phyloP scores from a whole-genome alignment of 2,113 vertebrate genomes.

The Xenopus borealis region DNA sequence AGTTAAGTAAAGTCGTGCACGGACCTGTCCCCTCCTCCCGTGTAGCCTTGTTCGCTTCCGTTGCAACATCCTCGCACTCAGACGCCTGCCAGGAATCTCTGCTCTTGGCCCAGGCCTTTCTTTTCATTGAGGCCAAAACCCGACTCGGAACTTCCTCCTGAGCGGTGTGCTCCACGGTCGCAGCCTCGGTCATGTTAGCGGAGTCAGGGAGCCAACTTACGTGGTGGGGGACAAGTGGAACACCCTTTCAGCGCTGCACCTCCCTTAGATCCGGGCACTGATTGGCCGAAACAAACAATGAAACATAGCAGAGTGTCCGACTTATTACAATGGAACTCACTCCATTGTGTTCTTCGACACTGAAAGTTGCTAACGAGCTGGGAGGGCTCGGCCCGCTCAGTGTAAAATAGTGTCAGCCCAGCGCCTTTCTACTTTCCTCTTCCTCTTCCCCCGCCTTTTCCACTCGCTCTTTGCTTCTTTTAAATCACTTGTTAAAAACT shows the following conservation, averaged over 20 bases:
- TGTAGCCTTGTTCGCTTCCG: slow-evolving; percentile 54
- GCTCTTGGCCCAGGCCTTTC: slow-evolving; percentile 87
- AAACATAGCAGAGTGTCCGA: not conserved
- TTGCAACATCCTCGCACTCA: slow-evolving; percentile 67
- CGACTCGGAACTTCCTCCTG: slow-evolving; percentile 59
- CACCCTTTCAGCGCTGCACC: slow-evolving; percentile 39
- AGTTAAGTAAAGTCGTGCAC: not conserved
- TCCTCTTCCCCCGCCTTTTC: slow-evolving; percentile 22
- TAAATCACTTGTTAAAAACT: slow-evolving; percentile 32
- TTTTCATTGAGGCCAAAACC: slow-evolving; percentile 66
- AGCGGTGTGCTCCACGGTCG: slow-evolving; percentile 48
- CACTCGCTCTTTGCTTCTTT: slow-evolving; percentile 6
- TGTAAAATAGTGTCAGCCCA: not conserved
- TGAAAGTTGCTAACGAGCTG: not conserved
- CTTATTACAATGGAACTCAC: slow-evolving; percentile 1
- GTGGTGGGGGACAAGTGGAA: not conserved
- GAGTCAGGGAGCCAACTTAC: not conserved
- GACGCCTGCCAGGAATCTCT: slow-evolving; percentile 83
- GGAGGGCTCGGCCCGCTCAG: not conserved
- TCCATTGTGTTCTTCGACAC: not conserved
- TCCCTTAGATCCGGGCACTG: not conserved
- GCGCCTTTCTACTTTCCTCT: slow-evolving; percentile 16
- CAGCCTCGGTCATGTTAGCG: slow-evolving; percentile 14
- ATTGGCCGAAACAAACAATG: slow-evolving; percentile 3
- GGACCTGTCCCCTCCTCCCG: slow-evolving; percentile 65